These are phyloP conservation scores for Chiloscyllium plagiosum DNA, from an alignment of 2,113 vertebrate genomes.

Conservation along the genomic window DNA sequence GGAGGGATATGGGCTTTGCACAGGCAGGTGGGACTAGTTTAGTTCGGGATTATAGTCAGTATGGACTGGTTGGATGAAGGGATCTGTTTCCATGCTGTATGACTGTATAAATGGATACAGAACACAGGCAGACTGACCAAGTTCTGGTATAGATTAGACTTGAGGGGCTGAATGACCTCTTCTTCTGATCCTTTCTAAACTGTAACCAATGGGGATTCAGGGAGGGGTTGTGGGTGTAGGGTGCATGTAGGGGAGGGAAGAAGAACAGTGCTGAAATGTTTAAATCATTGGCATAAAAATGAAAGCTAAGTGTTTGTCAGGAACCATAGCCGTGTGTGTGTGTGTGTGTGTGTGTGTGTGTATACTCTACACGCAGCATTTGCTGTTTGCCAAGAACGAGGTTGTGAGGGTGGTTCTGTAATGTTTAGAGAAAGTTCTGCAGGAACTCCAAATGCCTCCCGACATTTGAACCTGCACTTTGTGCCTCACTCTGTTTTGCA, in stretches of 20 bases:
- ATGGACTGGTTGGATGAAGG: no score
- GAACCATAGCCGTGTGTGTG: neutral
- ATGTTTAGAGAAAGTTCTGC: neutral
- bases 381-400: neutral
- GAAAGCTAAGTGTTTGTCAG: neutral
- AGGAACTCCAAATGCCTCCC: neutral
- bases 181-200: neutral
- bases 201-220: neutral
- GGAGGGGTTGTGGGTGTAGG: neutral
- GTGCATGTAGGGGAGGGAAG: neutral
- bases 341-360: neutral
- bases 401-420: neutral
- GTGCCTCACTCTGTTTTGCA: neutral
- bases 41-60: no score
- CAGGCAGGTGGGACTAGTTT: no score
- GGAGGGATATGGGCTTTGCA: no score
- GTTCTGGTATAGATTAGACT: no score
- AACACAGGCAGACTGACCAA: neutral
- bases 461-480: neutral
- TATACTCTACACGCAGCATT: neutral
- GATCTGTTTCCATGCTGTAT: no score
- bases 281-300: neutral
- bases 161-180: neutral
- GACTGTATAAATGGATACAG: neutral
- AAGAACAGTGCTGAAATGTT: neutral